phyloP scores from a whole-genome alignment of 2,888 invertebrate genomes.

The Thereva nobilitata region DNA sequence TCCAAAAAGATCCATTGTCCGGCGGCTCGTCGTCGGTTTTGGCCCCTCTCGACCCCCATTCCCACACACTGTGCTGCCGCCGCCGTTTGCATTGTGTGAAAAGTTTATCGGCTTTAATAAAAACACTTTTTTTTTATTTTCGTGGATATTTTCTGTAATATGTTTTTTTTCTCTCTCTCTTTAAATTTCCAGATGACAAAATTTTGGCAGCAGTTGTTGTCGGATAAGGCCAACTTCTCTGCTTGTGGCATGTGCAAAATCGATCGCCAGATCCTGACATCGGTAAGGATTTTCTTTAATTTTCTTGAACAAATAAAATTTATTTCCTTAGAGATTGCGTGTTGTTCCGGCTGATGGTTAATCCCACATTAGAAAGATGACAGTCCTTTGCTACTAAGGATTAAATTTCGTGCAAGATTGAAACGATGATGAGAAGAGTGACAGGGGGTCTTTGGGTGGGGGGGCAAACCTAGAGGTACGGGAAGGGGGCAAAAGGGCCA shows the following conservation, averaged over 20 bases:
- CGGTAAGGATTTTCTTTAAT: slow-evolving; percentile 54
- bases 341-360: slow-evolving; percentile 5
- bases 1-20: too few species aligned
- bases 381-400: not conserved
- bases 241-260: slow-evolving; percentile 62
- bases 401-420: not conserved
- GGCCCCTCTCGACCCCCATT: too few species aligned
- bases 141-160: slow-evolving; percentile 2
- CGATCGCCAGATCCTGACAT: slow-evolving; percentile 61
- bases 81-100: too few species aligned
- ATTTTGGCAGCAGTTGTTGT: slow-evolving; percentile 57
- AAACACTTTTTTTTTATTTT: too few species aligned
- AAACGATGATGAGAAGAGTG: not conserved
- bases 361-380: not conserved
- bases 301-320: slow-evolving; percentile 29
- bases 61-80: too few species aligned
- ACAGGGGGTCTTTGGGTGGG: not conserved
- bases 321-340: slow-evolving; percentile 17
- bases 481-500: too few species aligned
- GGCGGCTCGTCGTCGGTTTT: too few species aligned
- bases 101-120: too few species aligned
- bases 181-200: slow-evolving; percentile 49
- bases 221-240: slow-evolving; percentile 57
- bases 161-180: slow-evolving; percentile 19
- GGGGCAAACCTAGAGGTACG: too few species aligned